Evolutionary conservation across 1,140 invertebrate genomes (phyloP), one percentile per base, ranked within the genome.

Genomic region (Odontomachus brunneus): DNA sequence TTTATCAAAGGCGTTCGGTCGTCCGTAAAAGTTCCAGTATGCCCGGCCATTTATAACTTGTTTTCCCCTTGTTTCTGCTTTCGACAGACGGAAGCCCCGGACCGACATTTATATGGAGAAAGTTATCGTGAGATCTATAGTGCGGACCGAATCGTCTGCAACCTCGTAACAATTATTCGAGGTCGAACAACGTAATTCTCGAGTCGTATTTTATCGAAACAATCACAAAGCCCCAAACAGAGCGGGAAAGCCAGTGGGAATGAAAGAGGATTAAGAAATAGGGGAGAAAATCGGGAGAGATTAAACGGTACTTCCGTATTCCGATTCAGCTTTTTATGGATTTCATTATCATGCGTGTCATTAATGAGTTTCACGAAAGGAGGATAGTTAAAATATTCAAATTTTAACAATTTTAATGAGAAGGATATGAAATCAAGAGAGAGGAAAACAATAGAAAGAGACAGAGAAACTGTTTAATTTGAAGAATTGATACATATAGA

Each of bases 11-110:
- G 24, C 14, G 24, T 15, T 26, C 29, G 49, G 9, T 12, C 33
- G 53, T 71, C 67, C n/a, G 67, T 29, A 49, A 51, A 26, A 69
- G 15, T 11, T 11, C 0, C 17, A 12, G 26, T 17, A 3, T 24
- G 12, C 5, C n/a, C 26, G 11, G 19, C 49, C 17, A 29, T 69
- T 12, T 71, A 33, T 71, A 69, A 69, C 17, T 69, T n/a, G 26
- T 19, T 71, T 71, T 19, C 11, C 49, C 24, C 7, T 53, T 14
- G 15, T 22, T 72, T 57, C n/a, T 55, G 17, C 15, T 3, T 57
- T 1, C 15, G 15, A 15, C 44, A 66, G 48, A 22, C 24, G 49
- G 19, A 72, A 72, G 3, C 19, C 26, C 57, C 1, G 0, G 38
- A 11, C 22, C 0, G 53, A 55, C n/a, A 19, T 51, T 33, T 33